These are phyloP conservation scores for Poecile montanus DNA, from an alignment of 2,797 vertebrate genomes.

Conservation along the genomic window DNA sequence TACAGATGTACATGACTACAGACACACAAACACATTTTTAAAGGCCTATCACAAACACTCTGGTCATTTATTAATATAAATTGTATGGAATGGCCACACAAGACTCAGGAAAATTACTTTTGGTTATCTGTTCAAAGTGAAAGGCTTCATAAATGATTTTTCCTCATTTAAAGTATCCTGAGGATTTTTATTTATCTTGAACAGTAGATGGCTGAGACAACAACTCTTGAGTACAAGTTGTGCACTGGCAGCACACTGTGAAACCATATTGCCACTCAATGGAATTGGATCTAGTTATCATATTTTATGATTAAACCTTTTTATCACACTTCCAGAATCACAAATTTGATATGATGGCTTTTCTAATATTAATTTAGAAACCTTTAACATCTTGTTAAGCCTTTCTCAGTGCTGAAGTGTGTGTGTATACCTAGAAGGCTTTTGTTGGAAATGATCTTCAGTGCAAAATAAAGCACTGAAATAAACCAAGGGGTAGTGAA, in stretches of 20 bases:
- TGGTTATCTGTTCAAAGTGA: not conserved
- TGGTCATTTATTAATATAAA: not conserved
- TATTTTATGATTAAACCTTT: not conserved
- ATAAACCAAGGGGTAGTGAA: not conserved
- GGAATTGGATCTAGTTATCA: not conserved
- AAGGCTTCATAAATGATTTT: not conserved
- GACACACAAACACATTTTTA: not conserved
- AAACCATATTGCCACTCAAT: not conserved
- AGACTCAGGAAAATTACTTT: not conserved
- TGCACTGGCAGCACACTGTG: not conserved
- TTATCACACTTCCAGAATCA: not conserved
- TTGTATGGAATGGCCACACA: not conserved
- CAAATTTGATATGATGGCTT: not conserved
- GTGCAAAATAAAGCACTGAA: not conserved
- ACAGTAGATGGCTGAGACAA: not conserved
- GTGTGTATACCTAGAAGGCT: not conserved
- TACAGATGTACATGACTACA: rapidly evolving
- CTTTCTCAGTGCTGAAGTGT: not conserved
- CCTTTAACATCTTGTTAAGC: not conserved
- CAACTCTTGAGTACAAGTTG: not conserved
- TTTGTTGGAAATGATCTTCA: not conserved
- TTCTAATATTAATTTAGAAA: not conserved
- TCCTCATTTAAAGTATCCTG: not conserved
- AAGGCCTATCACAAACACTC: not conserved
- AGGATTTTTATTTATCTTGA: not conserved